phyloP scores from a whole-genome alignment of 2,888 invertebrate species.

The Entomobrya proxima region DNA sequence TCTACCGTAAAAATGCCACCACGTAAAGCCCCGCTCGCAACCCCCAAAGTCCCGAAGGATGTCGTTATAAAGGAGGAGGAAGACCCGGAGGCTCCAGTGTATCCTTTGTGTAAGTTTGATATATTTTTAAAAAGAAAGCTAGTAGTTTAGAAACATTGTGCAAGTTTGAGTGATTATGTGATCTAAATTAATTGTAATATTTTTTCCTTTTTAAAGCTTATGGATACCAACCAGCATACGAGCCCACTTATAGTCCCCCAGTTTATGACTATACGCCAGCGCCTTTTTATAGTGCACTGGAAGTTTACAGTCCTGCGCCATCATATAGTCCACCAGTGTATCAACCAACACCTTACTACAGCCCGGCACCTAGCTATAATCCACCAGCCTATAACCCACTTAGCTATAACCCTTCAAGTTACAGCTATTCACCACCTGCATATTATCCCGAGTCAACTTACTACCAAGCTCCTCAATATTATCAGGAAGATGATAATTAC shows the following conservation, averaged over 20 bases:
- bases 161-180: conserved; percentile 12
- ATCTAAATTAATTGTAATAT: conserved; percentile 8
- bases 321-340: conserved; percentile 26
- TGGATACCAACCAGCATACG: conserved; percentile 61
- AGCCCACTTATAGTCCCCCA: conserved; percentile 56
- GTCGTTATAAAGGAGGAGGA: too few relatives aligned
- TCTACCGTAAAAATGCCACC: too few relatives aligned
- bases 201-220: conserved; percentile 42
- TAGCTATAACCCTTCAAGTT: too few relatives aligned
- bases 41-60: too few relatives aligned
- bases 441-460: conserved; percentile 48
- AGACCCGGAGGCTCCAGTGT: too few relatives aligned
- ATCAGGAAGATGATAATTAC: conserved; percentile 71
- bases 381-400: conserved; percentile 52
- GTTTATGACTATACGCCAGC: conserved; percentile 46
- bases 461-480: conserved; percentile 65
- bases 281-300: conserved; percentile 48
- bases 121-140: conserved; percentile 14
- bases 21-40: too few relatives aligned
- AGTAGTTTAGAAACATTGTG: not conserved
- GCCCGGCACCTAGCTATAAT: conserved; percentile 32
- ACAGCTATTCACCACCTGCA: conserved; percentile 41
- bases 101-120: conserved; percentile 53
- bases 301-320: conserved; percentile 46
- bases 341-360: conserved; percentile 43